A percentile compares a stretch with the other conserved stretches of the same genome.
Conservation (phyloP, 2,888 invertebrate species). For the Pheosia gnoma region DNA sequence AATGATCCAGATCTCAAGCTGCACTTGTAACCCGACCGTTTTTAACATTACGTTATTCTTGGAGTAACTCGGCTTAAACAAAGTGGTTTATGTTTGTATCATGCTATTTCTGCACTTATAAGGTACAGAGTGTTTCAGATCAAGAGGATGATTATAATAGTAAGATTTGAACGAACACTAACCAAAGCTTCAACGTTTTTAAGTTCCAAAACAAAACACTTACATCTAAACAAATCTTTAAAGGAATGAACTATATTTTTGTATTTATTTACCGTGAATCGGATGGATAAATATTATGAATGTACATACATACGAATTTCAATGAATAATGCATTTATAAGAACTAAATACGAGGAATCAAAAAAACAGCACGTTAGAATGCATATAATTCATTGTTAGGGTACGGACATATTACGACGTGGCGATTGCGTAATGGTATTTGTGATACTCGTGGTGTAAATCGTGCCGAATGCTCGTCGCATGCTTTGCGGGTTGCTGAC, state of each 20-base stretch:
- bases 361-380: conserved; percentile 64
- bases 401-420: conserved; percentile 17
- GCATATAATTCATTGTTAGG: conserved; percentile 70
- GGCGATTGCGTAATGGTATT: conserved; percentile 38
- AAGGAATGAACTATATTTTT: background rate
- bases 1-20: conserved; percentile 51
- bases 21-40: conserved; percentile 64
- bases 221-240: background rate
- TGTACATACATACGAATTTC: conserved; percentile 34
- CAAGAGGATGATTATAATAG: background rate
- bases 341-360: conserved; percentile 43
- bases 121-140: background rate
- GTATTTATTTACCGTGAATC: background rate
- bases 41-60: conserved; percentile 35
- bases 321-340: conserved; percentile 55
- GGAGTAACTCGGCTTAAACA: conserved; percentile 7
- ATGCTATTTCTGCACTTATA: conserved; percentile 4
- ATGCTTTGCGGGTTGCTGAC: conserved; percentile 36
- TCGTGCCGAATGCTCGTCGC: conserved; percentile 22
- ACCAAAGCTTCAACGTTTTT: too few species aligned
- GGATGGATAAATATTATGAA: conserved; percentile 28
- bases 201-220: background rate
- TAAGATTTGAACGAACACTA: too few species aligned
- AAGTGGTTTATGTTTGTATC: background rate
- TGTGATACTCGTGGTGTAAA: conserved; percentile 29